Percentiles rank a stretch among this genome's conserved stretches.
Evolutionary conservation across 2,888 invertebrate species (phyloP).

Genomic region (Strigamia transsilvanica): DNA sequence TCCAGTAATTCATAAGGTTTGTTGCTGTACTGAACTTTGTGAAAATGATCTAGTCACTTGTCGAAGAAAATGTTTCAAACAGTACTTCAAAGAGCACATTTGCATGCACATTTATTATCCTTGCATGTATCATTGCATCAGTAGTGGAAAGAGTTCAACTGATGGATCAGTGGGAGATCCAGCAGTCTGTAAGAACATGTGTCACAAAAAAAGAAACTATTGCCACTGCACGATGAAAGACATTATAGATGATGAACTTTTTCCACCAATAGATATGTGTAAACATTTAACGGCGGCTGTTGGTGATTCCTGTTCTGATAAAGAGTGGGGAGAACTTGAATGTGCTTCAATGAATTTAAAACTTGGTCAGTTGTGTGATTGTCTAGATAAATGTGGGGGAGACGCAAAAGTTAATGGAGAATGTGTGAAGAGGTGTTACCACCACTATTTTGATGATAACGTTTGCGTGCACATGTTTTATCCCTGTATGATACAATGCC

Average conservation of each 20-base stretch:
- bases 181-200: not conserved
- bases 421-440: not conserved
- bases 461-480: not conserved
- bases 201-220: not conserved
- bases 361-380: not conserved
- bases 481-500: not conserved
- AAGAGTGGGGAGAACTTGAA: not conserved
- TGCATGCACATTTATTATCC: not conserved
- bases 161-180: not conserved
- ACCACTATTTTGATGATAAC: not conserved
- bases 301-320: not conserved
- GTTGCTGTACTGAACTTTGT: not conserved
- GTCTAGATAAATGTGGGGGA: not conserved
- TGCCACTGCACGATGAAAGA: not conserved
- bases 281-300: not conserved
- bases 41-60: not conserved
- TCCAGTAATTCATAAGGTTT: not conserved
- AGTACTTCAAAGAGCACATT: not conserved
- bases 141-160: not conserved
- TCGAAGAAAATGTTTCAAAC: not conserved
- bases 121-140: not conserved
- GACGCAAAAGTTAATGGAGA: not conserved
- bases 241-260: too few relatives aligned
- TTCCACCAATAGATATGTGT: not conserved
- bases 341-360: not conserved